phyloP scores from a whole-genome alignment of 1,140 invertebrate species.

The Drosophila dunni region DNA sequence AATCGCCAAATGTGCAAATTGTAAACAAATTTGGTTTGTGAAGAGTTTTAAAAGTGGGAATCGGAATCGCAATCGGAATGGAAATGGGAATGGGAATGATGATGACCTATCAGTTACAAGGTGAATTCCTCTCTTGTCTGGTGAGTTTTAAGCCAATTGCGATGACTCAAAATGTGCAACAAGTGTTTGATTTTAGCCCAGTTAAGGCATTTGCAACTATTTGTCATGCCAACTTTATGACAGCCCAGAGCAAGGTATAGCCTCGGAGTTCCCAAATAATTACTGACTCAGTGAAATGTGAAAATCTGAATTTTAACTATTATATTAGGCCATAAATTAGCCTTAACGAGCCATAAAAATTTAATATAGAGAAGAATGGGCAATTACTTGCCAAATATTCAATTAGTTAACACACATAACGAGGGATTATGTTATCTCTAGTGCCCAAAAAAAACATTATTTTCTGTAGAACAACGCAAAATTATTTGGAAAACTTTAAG shows the following conservation, averaged over 20 bases:
- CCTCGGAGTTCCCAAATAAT: slow-evolving; percentile 4
- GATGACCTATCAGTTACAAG: slow-evolving; percentile 30
- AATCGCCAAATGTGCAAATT: slow-evolving; percentile 67
- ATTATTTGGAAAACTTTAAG: too few relatives aligned
- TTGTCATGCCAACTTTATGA: slow-evolving; percentile 13
- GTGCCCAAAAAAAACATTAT: neutral
- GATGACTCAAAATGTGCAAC: slow-evolving; percentile 32
- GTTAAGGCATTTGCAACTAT: neutral
- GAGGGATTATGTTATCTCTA: slow-evolving; percentile 6
- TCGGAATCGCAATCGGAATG: neutral
- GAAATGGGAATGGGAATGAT: neutral
- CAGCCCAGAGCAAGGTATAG: neutral
- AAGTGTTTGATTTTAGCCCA: slow-evolving; percentile 23
- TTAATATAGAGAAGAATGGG: neutral
- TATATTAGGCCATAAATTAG: slow-evolving; percentile 4
- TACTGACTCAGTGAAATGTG: slow-evolving; percentile 8
- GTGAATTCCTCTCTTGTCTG: neutral
- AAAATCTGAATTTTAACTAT: slow-evolving; percentile 9
- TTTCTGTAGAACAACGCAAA: too few relatives aligned
- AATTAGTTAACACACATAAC: neutral
- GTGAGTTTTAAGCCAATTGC: neutral
- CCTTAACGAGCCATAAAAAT: slow-evolving; percentile 28
- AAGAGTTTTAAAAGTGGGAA: slow-evolving; percentile 4
- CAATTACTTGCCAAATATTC: neutral
- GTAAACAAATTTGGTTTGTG: slow-evolving; percentile 46